These are phyloP conservation scores for Holacanthella duospinosa DNA, from an alignment of 2,888 invertebrate genomes.

Conservation along the genomic window DNA sequence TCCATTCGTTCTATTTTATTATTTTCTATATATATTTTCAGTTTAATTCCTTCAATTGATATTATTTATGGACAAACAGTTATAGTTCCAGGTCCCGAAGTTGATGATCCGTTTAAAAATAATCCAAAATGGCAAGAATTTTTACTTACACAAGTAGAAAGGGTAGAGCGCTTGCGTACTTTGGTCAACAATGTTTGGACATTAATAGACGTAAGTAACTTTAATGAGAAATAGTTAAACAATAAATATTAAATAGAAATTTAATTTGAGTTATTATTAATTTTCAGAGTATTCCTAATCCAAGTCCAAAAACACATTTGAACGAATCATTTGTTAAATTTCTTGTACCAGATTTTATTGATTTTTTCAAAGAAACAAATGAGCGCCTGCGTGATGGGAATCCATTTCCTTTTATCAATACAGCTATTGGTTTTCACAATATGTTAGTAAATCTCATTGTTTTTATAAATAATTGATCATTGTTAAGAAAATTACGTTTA, in stretches of 20 bases:
- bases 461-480: no score
- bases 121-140: slow-evolving; percentile 20
- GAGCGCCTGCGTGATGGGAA: slow-evolving; percentile 9
- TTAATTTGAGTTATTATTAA: no score
- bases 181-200: slow-evolving; percentile 17
- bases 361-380: slow-evolving; percentile 12
- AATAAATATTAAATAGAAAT: background rate
- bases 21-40: no score
- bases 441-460: slow-evolving; percentile 9
- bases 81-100: slow-evolving; percentile 10
- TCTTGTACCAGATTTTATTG: slow-evolving; percentile 13
- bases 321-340: slow-evolving; percentile 6
- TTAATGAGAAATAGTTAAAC: no score
- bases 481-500: background rate
- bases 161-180: slow-evolving; percentile 8
- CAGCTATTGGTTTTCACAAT: slow-evolving; percentile 17
- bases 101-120: slow-evolving; percentile 18
- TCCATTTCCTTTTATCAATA: slow-evolving; percentile 15
- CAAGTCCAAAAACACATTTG: background rate
- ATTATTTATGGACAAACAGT: slow-evolving; percentile 17
- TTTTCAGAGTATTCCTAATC: slow-evolving; percentile 9
- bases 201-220: slow-evolving; percentile 15
- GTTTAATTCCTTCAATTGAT: no score
- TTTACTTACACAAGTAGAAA: slow-evolving; percentile 12
- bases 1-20: no score